These are phyloP conservation scores for Epicauta chinensis DNA, from an alignment of 1,140 invertebrate genomes.

Conservation along the genomic window DNA sequence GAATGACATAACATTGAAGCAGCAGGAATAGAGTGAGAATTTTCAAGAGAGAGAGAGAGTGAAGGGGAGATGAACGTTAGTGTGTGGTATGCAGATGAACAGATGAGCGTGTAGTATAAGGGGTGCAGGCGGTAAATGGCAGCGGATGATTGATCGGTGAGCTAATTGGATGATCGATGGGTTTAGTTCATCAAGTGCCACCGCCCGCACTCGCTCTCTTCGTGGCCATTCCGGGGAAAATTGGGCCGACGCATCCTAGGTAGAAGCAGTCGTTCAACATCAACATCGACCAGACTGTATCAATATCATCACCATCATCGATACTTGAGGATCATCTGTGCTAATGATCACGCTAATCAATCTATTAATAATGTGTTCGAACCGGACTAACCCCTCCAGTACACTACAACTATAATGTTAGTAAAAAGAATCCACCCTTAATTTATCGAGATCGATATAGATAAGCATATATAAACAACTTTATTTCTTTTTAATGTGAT, in stretches of 20 bases:
- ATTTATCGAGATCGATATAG: too few species aligned
- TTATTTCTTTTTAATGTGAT: constrained; percentile 28
- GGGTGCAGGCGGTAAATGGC: constrained; percentile 40
- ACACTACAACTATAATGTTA: too few species aligned
- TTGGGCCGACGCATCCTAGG: too few species aligned
- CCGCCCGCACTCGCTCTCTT: constrained; percentile 27
- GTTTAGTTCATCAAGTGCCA: constrained; percentile 44
- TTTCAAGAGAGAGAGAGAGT: not conserved
- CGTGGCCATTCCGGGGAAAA: constrained; percentile 1
- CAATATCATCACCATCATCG: too few species aligned
- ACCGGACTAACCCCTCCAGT: too few species aligned
- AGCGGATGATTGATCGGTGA: constrained; percentile 54
- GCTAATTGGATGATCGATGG: constrained; percentile 60
- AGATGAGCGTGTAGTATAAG: constrained; percentile 35
- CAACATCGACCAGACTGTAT: too few species aligned
- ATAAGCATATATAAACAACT: constrained; percentile 19
- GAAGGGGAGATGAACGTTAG: not conserved
- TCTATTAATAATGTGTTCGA: too few species aligned
- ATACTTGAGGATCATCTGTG: too few species aligned
- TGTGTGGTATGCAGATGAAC: constrained; percentile 42
- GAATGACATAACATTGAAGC: constrained; percentile 4
- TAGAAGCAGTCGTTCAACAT: too few species aligned
- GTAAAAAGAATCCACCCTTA: too few species aligned
- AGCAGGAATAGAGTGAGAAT: not conserved
- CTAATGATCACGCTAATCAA: too few species aligned